Evolutionary conservation across 2,888 invertebrate species (phyloP), one percentile per base, ranked within the genome.

Genomic region (Rosalia funebris): DNA sequence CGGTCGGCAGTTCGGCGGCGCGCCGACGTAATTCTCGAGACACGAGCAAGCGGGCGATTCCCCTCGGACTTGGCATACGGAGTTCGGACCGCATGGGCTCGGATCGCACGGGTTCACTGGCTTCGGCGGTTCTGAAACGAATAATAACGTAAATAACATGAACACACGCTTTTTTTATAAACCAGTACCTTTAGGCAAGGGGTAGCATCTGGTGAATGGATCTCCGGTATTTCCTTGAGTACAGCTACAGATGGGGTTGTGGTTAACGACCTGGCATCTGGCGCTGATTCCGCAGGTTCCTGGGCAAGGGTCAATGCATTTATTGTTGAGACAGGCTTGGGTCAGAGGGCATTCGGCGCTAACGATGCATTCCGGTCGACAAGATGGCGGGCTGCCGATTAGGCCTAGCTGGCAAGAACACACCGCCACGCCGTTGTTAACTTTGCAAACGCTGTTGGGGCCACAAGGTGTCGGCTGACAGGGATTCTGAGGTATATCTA

Each of bases 221-320:
- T 93, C 91, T 50, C 93, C 93, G 12, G 87, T 88, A 66, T 85
- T 88, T 42, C 88, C 87, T 48, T 83, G 81, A 1, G 87, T 84
- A 76, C 93, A 93, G 54, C 88, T 88, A 77, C 93, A 93, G 74
- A 91, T 89, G 0, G 92, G 91, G 78, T 88, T 90, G 77, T 93
- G 93, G 76, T 91, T 91, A 9, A 91, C 86, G n/a, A 91, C 89
- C 73, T 87, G 86, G 78, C 93, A 93, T 54, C 85, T 81, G n/a
- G 93, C 89, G 72, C 85, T 85, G 5, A 88, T 79, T 17, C 92
- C 93, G 79, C 93, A 93, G 9, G 90, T 87, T 63, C 92, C 93
- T 37, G 86, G 87, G 72, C 91, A 93, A n/a, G 93, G 93, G 80
- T 93, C 88, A 47, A 87, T 81, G 76, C 94, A 95, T 81, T 90